Evolutionary conservation across 2,113 vertebrate genomes (phyloP).

Genomic region (Centrocercus urophasianus): DNA sequence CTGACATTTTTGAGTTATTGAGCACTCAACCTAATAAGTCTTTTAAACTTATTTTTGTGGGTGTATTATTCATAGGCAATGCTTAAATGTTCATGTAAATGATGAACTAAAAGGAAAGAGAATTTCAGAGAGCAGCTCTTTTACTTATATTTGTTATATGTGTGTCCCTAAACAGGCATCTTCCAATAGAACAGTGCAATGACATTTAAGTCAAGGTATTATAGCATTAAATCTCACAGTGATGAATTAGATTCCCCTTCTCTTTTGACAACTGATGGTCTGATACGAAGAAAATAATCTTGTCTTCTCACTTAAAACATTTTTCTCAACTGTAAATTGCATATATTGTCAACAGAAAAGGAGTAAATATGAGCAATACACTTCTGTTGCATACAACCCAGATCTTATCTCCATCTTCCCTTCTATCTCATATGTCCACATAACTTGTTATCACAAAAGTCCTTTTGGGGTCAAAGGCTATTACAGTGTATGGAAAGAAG

Average conservation of each 20-base stretch:
- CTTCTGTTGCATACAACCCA: not conserved
- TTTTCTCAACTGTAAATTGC: not conserved
- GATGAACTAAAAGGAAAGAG: not conserved
- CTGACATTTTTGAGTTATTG: not conserved
- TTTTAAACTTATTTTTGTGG: not conserved
- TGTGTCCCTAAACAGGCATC: not conserved
- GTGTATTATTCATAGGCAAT: not conserved
- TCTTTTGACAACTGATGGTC: not conserved
- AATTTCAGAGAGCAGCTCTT: not conserved
- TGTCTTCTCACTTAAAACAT: not conserved
- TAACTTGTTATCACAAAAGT: not conserved
- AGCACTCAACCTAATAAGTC: not conserved
- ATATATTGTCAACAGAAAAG: not conserved
- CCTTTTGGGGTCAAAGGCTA: not conserved
- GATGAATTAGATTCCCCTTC: not conserved
- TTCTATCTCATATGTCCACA: not conserved
- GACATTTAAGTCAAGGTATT: not conserved
- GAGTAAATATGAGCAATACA: not conserved
- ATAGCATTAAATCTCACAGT: not conserved
- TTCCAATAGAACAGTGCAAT: not conserved
- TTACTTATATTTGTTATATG: not conserved
- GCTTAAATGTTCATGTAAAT: not conserved
- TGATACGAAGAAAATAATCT: not conserved
- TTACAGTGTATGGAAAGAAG: not conserved
- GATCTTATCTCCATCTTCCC: not conserved